Conservation (phyloP, 35 echinoderm and acorn worm genomes). For the Heliocidaris tuberculata region DNA sequence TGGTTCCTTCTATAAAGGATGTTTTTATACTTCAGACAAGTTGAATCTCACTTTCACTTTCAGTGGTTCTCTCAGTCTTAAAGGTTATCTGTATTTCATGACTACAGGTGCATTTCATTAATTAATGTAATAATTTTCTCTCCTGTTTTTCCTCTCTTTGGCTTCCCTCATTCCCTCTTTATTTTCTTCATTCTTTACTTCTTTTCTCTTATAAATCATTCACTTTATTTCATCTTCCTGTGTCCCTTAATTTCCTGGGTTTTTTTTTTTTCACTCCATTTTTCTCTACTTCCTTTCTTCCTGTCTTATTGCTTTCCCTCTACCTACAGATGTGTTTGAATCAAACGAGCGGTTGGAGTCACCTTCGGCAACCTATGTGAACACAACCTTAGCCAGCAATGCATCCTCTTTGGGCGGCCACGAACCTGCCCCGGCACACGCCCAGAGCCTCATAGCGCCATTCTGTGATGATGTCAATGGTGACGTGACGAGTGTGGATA, state of each 20-base stretch:
- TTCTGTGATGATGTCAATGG: not conserved
- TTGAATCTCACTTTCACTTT: too few species aligned
- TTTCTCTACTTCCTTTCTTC: not conserved
- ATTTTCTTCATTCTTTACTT: not conserved
- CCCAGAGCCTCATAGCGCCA: slow-evolving; percentile 7
- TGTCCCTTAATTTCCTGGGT: too few species aligned
- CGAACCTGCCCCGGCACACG: slow-evolving; percentile 37
- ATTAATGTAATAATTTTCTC: not conserved
- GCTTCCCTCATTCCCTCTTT: not conserved
- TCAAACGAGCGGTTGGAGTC: slow-evolving; percentile 9
- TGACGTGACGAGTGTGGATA: not conserved
- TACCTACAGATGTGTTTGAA: slow-evolving; percentile 31
- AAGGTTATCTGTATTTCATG: too few species aligned
- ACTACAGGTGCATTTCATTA: too few species aligned
- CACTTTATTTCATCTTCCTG: too few species aligned
- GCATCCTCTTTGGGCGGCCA: slow-evolving; percentile 7
- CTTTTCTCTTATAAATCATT: not conserved
- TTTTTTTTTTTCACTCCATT: too few species aligned
- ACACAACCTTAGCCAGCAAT: not conserved
- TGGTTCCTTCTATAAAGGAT: too few species aligned
- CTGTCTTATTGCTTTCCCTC: not conserved
- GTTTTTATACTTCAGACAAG: too few species aligned
- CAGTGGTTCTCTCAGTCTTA: too few species aligned
- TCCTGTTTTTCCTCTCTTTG: not conserved
- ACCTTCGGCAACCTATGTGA: not conserved